A percentile compares a stretch with the other conserved stretches of the same genome.
Evolutionary conservation across 2,888 invertebrate genomes (phyloP).

Genomic region (Serrognathus titanus): DNA sequence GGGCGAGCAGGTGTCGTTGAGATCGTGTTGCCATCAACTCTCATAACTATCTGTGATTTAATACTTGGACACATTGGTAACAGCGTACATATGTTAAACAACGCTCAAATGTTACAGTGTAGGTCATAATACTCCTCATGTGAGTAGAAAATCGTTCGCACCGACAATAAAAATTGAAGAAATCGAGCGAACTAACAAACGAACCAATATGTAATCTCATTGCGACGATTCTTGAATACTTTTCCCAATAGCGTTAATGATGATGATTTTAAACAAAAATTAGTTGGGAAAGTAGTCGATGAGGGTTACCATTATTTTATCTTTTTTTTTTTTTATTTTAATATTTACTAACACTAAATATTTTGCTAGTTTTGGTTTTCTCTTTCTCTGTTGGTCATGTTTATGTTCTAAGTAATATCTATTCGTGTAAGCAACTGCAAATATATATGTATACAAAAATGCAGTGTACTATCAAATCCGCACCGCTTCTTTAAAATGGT

Average conservation of each 20-base stretch:
- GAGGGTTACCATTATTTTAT: slow-evolving; percentile 1
- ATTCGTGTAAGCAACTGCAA: too few relatives aligned
- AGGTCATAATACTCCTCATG: slow-evolving; percentile 29
- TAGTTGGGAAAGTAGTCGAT: neutral
- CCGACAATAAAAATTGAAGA: too few relatives aligned
- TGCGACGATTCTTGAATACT: too few relatives aligned
- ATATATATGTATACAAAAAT: too few relatives aligned
- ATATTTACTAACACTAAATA: slow-evolving; percentile 7
- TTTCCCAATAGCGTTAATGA: neutral
- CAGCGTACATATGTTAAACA: slow-evolving; percentile 52
- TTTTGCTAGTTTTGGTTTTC: neutral
- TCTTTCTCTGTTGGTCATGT: neutral
- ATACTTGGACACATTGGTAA: slow-evolving; percentile 44
- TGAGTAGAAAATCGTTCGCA: slow-evolving; percentile 1
- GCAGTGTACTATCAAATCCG: too few relatives aligned
- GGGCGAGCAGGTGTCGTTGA: neutral
- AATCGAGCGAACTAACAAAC: too few relatives aligned
- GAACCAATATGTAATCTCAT: too few relatives aligned
- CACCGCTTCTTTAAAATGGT: too few relatives aligned
- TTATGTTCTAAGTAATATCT: neutral
- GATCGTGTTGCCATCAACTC: slow-evolving; percentile 17
- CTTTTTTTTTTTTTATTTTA: slow-evolving; percentile 2
- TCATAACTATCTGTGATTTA: slow-evolving; percentile 26
- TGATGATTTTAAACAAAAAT: neutral
- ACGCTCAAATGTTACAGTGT: slow-evolving; percentile 49